phyloP scores from a whole-genome alignment of 2,888 invertebrate species.

The Plagiodera versicolora region DNA sequence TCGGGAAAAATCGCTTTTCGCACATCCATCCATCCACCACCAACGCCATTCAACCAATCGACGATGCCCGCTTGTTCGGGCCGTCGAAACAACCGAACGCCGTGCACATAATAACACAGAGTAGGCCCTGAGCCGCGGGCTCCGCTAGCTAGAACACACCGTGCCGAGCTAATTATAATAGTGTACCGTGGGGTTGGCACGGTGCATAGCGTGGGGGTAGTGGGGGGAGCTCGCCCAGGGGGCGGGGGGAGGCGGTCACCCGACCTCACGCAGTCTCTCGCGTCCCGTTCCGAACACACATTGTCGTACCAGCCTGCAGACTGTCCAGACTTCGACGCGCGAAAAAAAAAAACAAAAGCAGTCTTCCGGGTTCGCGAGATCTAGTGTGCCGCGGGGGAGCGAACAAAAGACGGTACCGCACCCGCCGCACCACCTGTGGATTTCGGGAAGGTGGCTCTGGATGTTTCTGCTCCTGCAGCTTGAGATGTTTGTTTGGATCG shows the following conservation, averaged over 20 bases:
- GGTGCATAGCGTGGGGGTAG: slow-evolving; percentile 52
- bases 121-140: slow-evolving; percentile 34
- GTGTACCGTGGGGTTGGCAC: slow-evolving; percentile 52
- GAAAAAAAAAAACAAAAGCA: slow-evolving; percentile 13
- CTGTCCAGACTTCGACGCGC: background rate
- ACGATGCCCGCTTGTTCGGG: slow-evolving; percentile 18
- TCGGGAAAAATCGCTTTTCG: background rate
- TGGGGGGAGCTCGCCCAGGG: slow-evolving; percentile 34
- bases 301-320: slow-evolving; percentile 40
- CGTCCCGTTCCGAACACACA: slow-evolving; percentile 47
- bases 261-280: slow-evolving; percentile 56
- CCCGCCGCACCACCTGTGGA: slow-evolving; percentile 8
- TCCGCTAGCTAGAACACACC: slow-evolving; percentile 35
- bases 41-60: background rate
- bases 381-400: background rate
- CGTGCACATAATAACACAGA: slow-evolving; percentile 4
- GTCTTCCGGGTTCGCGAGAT: background rate
- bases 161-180: slow-evolving; percentile 48
- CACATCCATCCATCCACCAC: background rate
- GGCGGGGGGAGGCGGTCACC: slow-evolving; percentile 50
- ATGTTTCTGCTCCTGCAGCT: no score
- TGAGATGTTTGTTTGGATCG: background rate
- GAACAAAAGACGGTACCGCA: background rate
- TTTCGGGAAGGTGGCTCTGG: no score
- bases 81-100: background rate